Evolutionary conservation across 2,113 vertebrate genomes (phyloP).

Genomic region (Lutjanus erythropterus): DNA sequence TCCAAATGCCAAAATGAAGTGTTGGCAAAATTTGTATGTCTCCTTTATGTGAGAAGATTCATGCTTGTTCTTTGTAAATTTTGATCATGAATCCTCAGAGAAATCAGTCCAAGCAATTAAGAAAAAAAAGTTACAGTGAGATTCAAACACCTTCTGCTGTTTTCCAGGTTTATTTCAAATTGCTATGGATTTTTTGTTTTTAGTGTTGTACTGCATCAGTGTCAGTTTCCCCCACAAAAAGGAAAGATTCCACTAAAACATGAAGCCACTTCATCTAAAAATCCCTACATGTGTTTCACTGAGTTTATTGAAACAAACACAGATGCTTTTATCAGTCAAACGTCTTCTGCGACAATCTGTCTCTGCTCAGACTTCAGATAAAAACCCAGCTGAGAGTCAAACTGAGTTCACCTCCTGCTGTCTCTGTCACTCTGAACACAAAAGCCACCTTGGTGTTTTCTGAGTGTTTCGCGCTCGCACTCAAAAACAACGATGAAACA

Average conservation of each 20-base stretch:
- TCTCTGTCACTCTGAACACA: conserved; percentile 9
- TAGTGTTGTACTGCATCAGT: too few species aligned
- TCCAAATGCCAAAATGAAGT: not conserved
- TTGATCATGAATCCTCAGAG: not conserved
- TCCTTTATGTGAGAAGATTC: not conserved
- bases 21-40: not conserved
- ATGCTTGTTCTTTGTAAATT: not conserved
- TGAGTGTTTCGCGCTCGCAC: not conserved
- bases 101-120: not conserved
- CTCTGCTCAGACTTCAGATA: not conserved
- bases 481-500: not conserved
- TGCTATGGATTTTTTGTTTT: too few species aligned
- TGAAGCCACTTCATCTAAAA: not conserved
- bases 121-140: not conserved
- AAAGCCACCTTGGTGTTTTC: conserved; percentile 12
- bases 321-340: not conserved
- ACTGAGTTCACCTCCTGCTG: conserved; percentile 10
- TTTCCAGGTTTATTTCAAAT: not conserved
- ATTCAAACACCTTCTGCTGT: not conserved
- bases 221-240: not conserved
- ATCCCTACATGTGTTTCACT: not conserved
- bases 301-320: not conserved
- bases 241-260: not conserved
- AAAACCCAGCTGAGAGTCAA: conserved; percentile 1
- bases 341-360: too few species aligned